Conservation (phyloP, 1,140 invertebrate species). For the Drosophila prosaltans region DNA sequence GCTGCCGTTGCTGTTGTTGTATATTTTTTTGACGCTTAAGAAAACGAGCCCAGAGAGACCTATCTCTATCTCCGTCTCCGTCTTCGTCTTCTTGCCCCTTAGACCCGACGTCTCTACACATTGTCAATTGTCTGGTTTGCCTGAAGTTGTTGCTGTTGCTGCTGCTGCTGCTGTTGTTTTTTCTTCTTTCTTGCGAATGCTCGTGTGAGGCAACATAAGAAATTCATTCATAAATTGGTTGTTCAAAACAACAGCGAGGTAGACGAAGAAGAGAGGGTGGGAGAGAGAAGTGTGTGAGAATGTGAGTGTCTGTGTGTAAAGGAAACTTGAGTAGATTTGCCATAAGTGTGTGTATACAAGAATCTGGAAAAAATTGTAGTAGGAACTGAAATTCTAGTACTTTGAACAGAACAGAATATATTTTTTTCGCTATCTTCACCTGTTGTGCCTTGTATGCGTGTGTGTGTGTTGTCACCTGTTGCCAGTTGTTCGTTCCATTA, state of each 20-base stretch:
- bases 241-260: slow-evolving; percentile 9
- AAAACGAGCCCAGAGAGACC: slow-evolving; percentile 40
- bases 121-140: slow-evolving; percentile 47
- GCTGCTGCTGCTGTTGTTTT: not conserved
- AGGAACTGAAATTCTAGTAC: slow-evolving; percentile 8
- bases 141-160: slow-evolving; percentile 44
- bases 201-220: slow-evolving; percentile 79
- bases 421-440: slow-evolving; percentile 42
- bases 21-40: slow-evolving; percentile 53
- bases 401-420: not conserved
- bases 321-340: slow-evolving; percentile 75
- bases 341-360: slow-evolving; percentile 52
- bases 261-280: slow-evolving; percentile 22
- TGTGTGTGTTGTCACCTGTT: slow-evolving; percentile 63
- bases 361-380: slow-evolving; percentile 29
- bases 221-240: slow-evolving; percentile 82
- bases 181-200: slow-evolving; percentile 54
- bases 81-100: not conserved
- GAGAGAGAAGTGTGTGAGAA: slow-evolving; percentile 1
- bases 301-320: slow-evolving; percentile 24
- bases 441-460: slow-evolving; percentile 56
- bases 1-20: slow-evolving; percentile 6
- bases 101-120: slow-evolving; percentile 29
- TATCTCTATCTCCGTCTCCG: slow-evolving; percentile 22
- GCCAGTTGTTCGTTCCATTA: slow-evolving; percentile 33